phyloP scores from a whole-genome alignment of 1,140 invertebrate genomes.

The Halictus rubicundus region DNA sequence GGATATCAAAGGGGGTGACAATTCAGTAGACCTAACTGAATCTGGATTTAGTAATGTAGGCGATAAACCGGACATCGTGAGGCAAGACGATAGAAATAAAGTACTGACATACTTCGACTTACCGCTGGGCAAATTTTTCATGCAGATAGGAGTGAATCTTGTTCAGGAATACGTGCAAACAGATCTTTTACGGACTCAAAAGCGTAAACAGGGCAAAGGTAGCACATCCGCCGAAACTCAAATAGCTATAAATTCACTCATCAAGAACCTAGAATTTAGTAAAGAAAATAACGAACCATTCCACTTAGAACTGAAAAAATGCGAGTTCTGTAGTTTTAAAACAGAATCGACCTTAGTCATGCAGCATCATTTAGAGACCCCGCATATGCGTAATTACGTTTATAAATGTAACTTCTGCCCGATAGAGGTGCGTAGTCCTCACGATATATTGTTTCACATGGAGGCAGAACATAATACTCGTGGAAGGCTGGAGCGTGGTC shows the following conservation, averaged over 20 bases:
- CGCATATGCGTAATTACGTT: slow-evolving; percentile 93
- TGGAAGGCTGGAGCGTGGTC: slow-evolving; percentile 90
- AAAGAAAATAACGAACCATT: slow-evolving; percentile 95
- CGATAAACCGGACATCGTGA: slow-evolving; percentile 63
- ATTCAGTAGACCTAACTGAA: slow-evolving; percentile 72
- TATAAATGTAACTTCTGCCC: slow-evolving; percentile 94
- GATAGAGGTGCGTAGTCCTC: slow-evolving; percentile 90
- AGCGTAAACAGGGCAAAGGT: slow-evolving; percentile 86
- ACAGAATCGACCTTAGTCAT: slow-evolving; percentile 93
- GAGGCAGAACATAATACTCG: slow-evolving; percentile 92
- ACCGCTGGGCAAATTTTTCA: slow-evolving; percentile 94
- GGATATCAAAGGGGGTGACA: slow-evolving; percentile 72
- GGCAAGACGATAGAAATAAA: slow-evolving; percentile 73
- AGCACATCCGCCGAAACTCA: slow-evolving; percentile 86
- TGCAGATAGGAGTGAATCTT: slow-evolving; percentile 94
- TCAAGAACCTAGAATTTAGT: slow-evolving; percentile 92
- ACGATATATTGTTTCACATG: slow-evolving; percentile 95
- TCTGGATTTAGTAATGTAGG: slow-evolving; percentile 60
- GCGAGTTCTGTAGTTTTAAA: slow-evolving; percentile 95
- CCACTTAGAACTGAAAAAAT: slow-evolving; percentile 89
- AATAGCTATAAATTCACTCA: slow-evolving; percentile 88
- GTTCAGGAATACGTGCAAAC: slow-evolving; percentile 96
- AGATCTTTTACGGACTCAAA: slow-evolving; percentile 93
- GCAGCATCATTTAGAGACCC: slow-evolving; percentile 94
- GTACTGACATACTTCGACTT: slow-evolving; percentile 88